These are phyloP conservation scores for Acleris laterana DNA, from an alignment of 2,888 invertebrate genomes.

Conservation along the genomic window DNA sequence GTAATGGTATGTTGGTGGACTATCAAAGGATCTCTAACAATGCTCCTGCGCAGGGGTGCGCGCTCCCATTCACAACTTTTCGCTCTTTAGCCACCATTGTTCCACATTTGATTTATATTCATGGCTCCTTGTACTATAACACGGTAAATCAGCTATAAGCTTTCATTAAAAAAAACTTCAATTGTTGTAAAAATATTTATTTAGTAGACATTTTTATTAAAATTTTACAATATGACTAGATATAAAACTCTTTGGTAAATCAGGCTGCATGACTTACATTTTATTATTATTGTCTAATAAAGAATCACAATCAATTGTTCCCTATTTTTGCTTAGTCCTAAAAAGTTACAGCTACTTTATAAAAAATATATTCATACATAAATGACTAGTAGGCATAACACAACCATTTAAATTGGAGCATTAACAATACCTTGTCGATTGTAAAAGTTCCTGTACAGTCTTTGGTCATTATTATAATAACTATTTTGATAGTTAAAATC, in stretches of 20 bases:
- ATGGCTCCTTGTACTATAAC: constrained; percentile 78
- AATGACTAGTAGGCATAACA: constrained; percentile 51
- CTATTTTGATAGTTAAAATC: constrained; percentile 63
- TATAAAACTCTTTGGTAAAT: constrained; percentile 55
- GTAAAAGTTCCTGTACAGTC: constrained; percentile 71
- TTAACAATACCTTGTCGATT: constrained; percentile 68
- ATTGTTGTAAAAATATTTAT: constrained; percentile 34
- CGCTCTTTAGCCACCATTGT: constrained; percentile 81
- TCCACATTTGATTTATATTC: constrained; percentile 83
- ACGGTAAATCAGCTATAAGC: constrained; percentile 75
- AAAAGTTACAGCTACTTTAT: constrained; percentile 7
- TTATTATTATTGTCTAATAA: constrained; percentile 58
- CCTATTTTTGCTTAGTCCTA: constrained; percentile 4
- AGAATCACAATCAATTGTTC: constrained; percentile 32
- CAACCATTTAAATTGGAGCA: constrained; percentile 65
- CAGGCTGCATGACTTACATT: constrained; percentile 46
- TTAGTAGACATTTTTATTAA: constrained; percentile 40
- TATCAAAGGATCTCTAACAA: constrained; percentile 62
- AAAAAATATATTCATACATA: constrained; percentile 43
- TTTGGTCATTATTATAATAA: constrained; percentile 71
- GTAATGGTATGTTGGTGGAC: constrained; percentile 43
- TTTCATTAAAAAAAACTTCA: constrained; percentile 41
- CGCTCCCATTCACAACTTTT: constrained; percentile 79
- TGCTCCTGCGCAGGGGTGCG: constrained; percentile 70
- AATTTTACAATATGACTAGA: constrained; percentile 69